Base-by-base conservation (phyloP, 2,888 invertebrate genomes). In the Neelides folsomi region DNA sequence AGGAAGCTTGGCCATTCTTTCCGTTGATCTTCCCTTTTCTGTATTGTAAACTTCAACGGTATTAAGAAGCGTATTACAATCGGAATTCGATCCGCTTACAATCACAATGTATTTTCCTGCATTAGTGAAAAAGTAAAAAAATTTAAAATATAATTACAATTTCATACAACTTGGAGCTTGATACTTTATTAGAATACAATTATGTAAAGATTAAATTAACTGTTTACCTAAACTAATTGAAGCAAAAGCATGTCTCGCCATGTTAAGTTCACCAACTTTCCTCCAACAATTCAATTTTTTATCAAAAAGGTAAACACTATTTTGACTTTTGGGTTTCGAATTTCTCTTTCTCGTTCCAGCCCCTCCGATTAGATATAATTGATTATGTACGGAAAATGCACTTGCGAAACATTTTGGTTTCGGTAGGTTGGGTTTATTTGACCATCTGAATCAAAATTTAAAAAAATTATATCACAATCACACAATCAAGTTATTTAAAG, bases 171-270 rank as follows among this genome's bases (percentile, higher is more conserved):
- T n/a, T n/a, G n/a, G n/a, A n/a, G n/a, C n/a, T n/a, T n/a, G n/a
- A n/a, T n/a, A n/a, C n/a, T n/a, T n/a, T n/a, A n/a, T n/a, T n/a
- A n/a, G n/a, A n/a, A n/a, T n/a, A n/a, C n/a, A n/a, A n/a, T n/a
- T n/a, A n/a, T 38, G 9, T 16, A 12, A 18, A 34, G 34, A 12
- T 15, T 7, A 12, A 13, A 36, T 7, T n/a, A 10, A 50, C 1
- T 76, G n/a, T n/a, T n/a, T 77, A 66, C 80, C 80, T 47, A 81
- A 73, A 58, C 77, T 78, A 0, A 78, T 78, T 2, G 78, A 73
- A 1, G 79, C 74, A 63, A 81, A 81, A 1, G 80, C 80, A 66
- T 81, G 81, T 40, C 81, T 71, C 1, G 81, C 77, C 60, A 78
- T 78, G 10, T 76, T 75, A 75, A 82, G 76, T 64, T 78, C 76